Base-by-base conservation (phyloP, 2,113 vertebrate genomes). In the Piaya cayana region DNA sequence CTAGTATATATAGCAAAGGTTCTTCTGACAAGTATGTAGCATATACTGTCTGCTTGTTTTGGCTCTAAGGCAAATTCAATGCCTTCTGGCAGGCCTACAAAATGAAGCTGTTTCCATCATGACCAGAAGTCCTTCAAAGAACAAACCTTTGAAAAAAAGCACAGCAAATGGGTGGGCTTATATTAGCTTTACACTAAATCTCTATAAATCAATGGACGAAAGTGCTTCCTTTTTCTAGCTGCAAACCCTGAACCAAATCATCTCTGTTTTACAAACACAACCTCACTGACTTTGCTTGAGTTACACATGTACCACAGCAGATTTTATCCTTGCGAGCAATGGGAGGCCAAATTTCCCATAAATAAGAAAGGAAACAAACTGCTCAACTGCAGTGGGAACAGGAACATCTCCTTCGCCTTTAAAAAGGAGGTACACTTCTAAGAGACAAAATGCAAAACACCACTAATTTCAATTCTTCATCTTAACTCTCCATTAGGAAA, bases 181-280 rank as follows among this genome's bases (percentile, higher is more conserved):
- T 83, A 88, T 91, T 39, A 90, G 47, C 22, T 22, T 71, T 67
- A 83, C 12, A 25, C 34, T 77, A 78, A 75, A 82, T 80, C 25
- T n/a, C n/a, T 52, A 59, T 75, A 88, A 93, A 88, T 88, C 68
- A 90, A 88, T 8, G 18, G 58, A 75, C 34, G 75, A 71, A 92
- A 95, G 56, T 14, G 32, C 82, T 86, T 93, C 88, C 36, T 72
- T 90, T 90, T 92, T 94, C 65, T 60, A 69, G 62, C 72, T 86
- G 94, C 60, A 86, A 90, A 88, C 11, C 9, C 39, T n/a, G 37
- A 70, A 70, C 53, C 82, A 85, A 84, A 88, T 47, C 27, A 82
- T 79, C 43, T 74, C 56, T 37, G 19, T 58, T 88, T 88, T 67
- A 92, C 56, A 79, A 70, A 53, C 0, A 2, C 58, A 88, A 71